Percentiles rank a stretch among this genome's conserved stretches.
phyloP scores from a whole-genome alignment of 2,113 vertebrate species.

The Martes martes region DNA sequence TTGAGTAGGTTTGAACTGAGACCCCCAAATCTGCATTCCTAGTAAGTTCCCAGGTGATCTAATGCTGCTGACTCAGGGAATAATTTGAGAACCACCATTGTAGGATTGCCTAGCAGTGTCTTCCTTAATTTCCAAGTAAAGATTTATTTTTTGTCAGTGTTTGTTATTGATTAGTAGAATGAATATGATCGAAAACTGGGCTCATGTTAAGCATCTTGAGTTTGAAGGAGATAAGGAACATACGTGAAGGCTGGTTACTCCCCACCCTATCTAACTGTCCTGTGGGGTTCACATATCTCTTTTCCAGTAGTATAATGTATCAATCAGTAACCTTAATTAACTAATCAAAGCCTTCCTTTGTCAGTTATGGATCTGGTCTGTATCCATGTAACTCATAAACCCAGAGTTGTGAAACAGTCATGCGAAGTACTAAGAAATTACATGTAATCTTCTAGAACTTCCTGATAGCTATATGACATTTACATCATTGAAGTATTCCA shows the following conservation, averaged over 20 bases:
- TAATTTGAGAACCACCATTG: not conserved
- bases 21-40: not conserved
- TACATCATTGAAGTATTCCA: not conserved
- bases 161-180: not conserved
- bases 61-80: not conserved
- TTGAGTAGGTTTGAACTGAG: not conserved
- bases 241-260: fast-evolving
- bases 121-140: not conserved
- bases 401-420: not conserved
- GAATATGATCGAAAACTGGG: not conserved
- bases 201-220: not conserved
- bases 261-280: fast-evolving
- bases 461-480: not conserved
- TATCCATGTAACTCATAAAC: not conserved
- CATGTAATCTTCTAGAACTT: not conserved
- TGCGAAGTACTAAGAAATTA: not conserved
- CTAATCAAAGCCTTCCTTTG: not conserved
- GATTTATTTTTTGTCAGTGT: not conserved
- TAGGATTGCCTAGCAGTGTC: not conserved
- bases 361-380: not conserved
- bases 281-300: fast-evolving
- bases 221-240: not conserved
- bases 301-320: not conserved
- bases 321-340: not conserved
- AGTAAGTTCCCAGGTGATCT: not conserved